Evolutionary conservation across 1,140 invertebrate genomes (phyloP), one percentile per base, ranked within the genome.

Genomic region (Phymorhynchus buccinoides): DNA sequence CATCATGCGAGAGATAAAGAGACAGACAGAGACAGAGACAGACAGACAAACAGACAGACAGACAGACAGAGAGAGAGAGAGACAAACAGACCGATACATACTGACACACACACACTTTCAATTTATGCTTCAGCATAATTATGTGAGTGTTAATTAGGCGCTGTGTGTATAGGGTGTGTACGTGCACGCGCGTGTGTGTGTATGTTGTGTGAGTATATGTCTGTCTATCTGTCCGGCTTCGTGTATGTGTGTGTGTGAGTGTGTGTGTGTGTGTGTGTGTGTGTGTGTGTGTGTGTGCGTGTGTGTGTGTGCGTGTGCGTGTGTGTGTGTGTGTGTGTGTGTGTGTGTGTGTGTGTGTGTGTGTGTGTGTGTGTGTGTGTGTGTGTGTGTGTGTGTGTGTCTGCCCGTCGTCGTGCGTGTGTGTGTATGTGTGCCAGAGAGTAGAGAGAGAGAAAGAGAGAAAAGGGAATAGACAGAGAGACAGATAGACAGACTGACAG

Each of bases 351-450:
- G 27, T 68, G 66, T 68, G 66, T 68, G 66, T 68, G 66, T 68
- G 66, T 68, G 66, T 68, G 66, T 68, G 66, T 48, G 66, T 68
- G 66, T 68, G 66, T 68, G 66, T 68, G 66, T 68, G 66, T 27
- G 66, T 68, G 66, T 68, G 66, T 68, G 66, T 68, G 66, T 27
- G 44, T 48, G 44, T 48, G 44, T 48, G 44, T 48, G 44, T 48
- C 6, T 48, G 44, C 18, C 7, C 18, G 66, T 27, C 6, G 7
- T 7, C n/a, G 66, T 68, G 66, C n/a, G 66, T 27, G 44, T 18
- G 44, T 18, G 44, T 48, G 44, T 7, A 27, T 68, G 66, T 68
- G 66, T 68, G 66, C n/a, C n/a, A n/a, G n/a, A n/a, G n/a, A n/a
- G n/a, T n/a, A n/a, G n/a, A n/a, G n/a, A n/a, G n/a, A n/a, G n/a